Evolutionary conservation across 2,113 vertebrate species (phyloP).

Genomic region (Nettapus auritus): DNA sequence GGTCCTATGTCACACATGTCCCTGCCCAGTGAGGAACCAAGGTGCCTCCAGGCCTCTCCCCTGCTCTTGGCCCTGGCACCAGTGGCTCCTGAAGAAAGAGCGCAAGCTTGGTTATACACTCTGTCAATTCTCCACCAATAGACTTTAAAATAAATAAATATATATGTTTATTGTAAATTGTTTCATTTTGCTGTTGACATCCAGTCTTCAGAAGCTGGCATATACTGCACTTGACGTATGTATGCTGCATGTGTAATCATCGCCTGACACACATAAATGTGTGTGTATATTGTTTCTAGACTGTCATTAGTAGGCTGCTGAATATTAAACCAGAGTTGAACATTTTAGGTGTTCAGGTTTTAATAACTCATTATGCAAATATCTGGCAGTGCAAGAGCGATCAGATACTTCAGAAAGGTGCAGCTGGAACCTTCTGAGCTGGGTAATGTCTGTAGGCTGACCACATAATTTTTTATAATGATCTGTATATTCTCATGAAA

Average conservation of each 20-base stretch:
- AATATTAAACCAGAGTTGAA: neutral
- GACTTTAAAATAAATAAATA: too few relatives aligned
- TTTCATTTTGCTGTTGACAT: neutral
- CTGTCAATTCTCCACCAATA: neutral
- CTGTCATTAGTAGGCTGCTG: neutral
- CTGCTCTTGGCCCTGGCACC: neutral
- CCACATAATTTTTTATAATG: fast-evolving
- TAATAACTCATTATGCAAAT: neutral
- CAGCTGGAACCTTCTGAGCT: neutral
- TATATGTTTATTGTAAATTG: neutral
- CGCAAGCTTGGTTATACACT: neutral
- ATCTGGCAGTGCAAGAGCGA: neutral
- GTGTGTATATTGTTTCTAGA: too few relatives aligned
- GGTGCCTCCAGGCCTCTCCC: neutral
- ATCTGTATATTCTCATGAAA: neutral
- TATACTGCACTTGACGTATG: fast-evolving
- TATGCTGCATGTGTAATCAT: fast-evolving
- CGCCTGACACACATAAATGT: fast-evolving
- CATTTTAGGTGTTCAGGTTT: neutral
- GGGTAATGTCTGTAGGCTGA: neutral
- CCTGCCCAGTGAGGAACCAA: neutral
- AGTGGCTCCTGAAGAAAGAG: neutral
- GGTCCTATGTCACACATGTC: neutral
- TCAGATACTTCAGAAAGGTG: neutral
- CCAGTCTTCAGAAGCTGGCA: too few relatives aligned